Evolutionary conservation across 2,888 invertebrate species (phyloP).

Genomic region (Noctua fimbriata): DNA sequence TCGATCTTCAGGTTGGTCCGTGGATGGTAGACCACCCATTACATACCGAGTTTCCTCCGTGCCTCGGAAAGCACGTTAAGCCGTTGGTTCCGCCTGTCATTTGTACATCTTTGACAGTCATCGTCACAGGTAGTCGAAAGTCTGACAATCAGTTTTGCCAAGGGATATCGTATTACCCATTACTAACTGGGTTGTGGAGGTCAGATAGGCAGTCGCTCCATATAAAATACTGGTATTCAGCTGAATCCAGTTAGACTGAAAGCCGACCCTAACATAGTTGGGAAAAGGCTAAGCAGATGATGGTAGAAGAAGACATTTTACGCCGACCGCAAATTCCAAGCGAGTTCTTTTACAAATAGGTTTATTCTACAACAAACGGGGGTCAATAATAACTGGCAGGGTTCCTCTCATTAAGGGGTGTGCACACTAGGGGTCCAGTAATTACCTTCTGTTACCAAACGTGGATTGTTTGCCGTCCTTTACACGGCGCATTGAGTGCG

Average conservation of each 20-base stretch:
- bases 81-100: neutral
- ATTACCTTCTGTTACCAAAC: constrained; percentile 82
- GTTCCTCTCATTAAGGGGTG: constrained; percentile 76
- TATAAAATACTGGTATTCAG: neutral
- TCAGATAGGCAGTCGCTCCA: neutral
- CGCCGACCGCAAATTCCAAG: neutral
- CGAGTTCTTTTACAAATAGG: neutral
- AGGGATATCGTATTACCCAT: neutral
- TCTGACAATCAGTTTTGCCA: neutral
- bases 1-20: neutral
- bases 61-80: neutral
- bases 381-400: constrained; percentile 75
- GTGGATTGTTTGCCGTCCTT: constrained; percentile 78
- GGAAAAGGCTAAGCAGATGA: neutral
- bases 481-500: constrained; percentile 77
- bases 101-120: neutral
- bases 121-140: neutral
- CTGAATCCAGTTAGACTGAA: neutral
- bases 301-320: neutral
- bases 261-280: neutral
- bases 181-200: neutral
- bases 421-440: constrained; percentile 79
- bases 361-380: constrained; percentile 14
- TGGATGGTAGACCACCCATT: neutral
- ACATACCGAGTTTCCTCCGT: neutral